A percentile compares a stretch with the other conserved stretches of the same genome.
Evolutionary conservation across 2,113 vertebrate genomes (phyloP).

Genomic region (Morphnarchus princeps): DNA sequence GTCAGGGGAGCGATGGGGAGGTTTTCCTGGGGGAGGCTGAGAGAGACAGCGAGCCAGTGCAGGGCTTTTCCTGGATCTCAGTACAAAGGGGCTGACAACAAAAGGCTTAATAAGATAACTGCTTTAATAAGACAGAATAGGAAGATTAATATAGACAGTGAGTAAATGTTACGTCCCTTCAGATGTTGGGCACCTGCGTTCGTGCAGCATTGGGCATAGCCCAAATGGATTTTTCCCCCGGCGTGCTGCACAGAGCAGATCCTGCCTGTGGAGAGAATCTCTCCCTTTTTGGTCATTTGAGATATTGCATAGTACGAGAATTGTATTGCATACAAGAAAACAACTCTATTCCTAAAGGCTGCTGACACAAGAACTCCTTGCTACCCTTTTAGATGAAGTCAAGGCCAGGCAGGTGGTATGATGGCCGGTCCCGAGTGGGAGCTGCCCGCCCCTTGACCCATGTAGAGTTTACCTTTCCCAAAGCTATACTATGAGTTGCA

Average conservation of each 20-base stretch:
- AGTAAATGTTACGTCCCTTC: neutral
- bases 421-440: neutral
- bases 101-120: neutral
- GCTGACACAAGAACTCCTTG: neutral
- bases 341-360: neutral
- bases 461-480: neutral
- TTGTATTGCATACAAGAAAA: neutral
- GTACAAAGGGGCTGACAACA: neutral
- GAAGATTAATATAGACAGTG: neutral
- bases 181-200: neutral
- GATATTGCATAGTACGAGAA: neutral
- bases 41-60: neutral
- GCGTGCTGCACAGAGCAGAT: neutral
- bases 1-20: neutral
- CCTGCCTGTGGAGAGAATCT: neutral
- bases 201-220: fast-evolving
- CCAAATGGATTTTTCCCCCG: neutral
- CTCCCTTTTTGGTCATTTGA: neutral
- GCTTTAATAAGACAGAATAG: neutral
- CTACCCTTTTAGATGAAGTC: neutral
- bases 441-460: neutral
- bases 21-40: neutral
- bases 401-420: neutral
- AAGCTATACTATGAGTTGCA: neutral
- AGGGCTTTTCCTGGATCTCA: neutral